Evolutionary conservation across 37 sponge, comb jelly and placozoan genomes (phyloP).

Genomic region (Oopsacas minuta): DNA sequence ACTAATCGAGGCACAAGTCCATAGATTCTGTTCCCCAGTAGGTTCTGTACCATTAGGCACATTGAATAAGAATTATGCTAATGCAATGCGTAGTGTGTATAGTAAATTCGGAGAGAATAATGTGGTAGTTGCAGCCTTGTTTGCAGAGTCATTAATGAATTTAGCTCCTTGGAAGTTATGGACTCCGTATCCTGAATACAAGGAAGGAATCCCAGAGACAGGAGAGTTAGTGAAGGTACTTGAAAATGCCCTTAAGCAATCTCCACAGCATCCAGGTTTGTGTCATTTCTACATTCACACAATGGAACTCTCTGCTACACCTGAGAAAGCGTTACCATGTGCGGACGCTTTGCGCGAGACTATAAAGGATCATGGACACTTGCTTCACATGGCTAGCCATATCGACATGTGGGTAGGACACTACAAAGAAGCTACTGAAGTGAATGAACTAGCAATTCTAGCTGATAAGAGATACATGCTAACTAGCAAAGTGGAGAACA

Average conservation of each 20-base stretch:
- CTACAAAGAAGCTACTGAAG: constrained; percentile 53
- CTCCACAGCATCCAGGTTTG: constrained; percentile 45
- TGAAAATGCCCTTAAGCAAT: constrained; percentile 27
- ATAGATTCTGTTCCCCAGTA: constrained; percentile 32
- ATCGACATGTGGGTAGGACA: constrained; percentile 62
- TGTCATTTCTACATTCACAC: constrained; percentile 56
- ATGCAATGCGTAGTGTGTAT: constrained; percentile 42
- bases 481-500: constrained; percentile 21
- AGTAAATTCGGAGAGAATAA: constrained; percentile 33
- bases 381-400: constrained; percentile 50
- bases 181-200: constrained; percentile 27
- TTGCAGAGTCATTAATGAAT: constrained; percentile 56
- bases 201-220: constrained; percentile 40
- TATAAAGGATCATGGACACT: constrained; percentile 34
- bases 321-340: constrained; percentile 42
- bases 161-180: constrained; percentile 50
- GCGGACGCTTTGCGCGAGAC: constrained; percentile 28
- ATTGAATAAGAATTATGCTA: constrained; percentile 27
- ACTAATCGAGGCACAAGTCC: constrained; percentile 33
- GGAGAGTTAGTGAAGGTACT: constrained; percentile 32
- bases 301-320: constrained; percentile 51
- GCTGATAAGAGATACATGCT: constrained; percentile 30
- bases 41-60: not conserved
- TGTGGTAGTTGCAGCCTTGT: constrained; percentile 37
- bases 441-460: constrained; percentile 30